Evolutionary conservation across 2,888 invertebrate genomes (phyloP), one percentile per base, ranked within the genome.

Genomic region (Ochlodes sylvanus): DNA sequence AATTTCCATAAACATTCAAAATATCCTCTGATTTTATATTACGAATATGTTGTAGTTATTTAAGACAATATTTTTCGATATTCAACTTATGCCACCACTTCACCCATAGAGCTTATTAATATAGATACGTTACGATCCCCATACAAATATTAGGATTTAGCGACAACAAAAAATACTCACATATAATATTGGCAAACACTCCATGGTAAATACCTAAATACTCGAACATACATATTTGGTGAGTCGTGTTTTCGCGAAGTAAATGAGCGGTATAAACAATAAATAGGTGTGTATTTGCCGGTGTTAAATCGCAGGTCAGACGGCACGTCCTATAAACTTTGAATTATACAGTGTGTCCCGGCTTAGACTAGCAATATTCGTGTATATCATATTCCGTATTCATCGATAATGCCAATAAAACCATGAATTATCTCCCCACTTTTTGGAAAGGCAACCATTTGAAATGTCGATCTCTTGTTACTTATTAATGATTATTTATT

Each of bases 261-360:
- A 61, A 61, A 61, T 61, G 67, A 44, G 42, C 61, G 44, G 47
- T 61, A 61, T 61, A 67, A 61, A 67, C 61, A 67, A 67, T 67
- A 67, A 61, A 67, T 67, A 55, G 67, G 62, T 62, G 67, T 61
- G 61, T 67, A 67, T 56, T 67, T 62, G 67, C 66, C 60, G 60
- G 66, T 67, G 67, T 67, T 67, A 67, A 62, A 67, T 67, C 67
- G 67, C 56, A 62, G 67, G 67, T 67, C 67, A 67, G 47, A 47
- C 56, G 21, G 55, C 56, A 56, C 61, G 67, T 67, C 67, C 67
- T 62, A 67, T 67, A 67, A 61, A 67, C 60, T 34, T 38, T 67
- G 67, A 67, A 47, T 64, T 67, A 67, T 67, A 50, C 50, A 50
- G 50, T 50, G 12, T 50, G 50, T 50, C 50, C 19, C 50, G 19